Conservation (phyloP, 2,888 invertebrate species). For the Acanthosepion esculentum region DNA sequence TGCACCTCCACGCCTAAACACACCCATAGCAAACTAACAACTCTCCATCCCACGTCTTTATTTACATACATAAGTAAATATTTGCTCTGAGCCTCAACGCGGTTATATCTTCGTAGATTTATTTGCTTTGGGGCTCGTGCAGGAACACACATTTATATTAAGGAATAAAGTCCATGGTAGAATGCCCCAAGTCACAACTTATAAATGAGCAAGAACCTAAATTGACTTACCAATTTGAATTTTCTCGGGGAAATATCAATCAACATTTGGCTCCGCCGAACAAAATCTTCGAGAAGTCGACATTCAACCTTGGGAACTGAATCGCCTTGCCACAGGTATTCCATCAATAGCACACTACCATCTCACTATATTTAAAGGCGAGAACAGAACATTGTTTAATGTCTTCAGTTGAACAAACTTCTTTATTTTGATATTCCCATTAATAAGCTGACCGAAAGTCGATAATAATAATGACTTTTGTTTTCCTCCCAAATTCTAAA, state of each 20-base stretch:
- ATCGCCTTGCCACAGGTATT: too few relatives aligned
- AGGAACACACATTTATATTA: background rate
- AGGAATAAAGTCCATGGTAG: background rate
- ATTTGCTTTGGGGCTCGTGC: background rate
- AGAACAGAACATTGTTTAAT: too few relatives aligned
- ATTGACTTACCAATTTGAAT: background rate
- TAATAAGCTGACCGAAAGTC: too few relatives aligned
- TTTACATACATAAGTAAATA: background rate
- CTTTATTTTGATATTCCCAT: too few relatives aligned
- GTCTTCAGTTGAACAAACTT: too few relatives aligned
- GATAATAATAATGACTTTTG: too few relatives aligned
- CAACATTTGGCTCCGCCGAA: background rate
- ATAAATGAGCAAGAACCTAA: background rate
- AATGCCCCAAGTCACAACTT: background rate
- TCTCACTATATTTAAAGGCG: too few relatives aligned
- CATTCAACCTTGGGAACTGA: too few relatives aligned
- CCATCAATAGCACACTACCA: too few relatives aligned
- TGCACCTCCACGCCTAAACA: background rate
- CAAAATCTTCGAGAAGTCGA: background rate
- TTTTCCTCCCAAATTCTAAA: too few relatives aligned
- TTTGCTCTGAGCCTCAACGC: background rate
- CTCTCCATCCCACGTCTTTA: background rate
- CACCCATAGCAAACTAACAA: background rate
- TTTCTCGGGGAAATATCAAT: background rate
- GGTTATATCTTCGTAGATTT: background rate